A percentile compares a stretch with the other conserved stretches of the same genome.
Evolutionary conservation across 2,888 invertebrate genomes (phyloP).

Genomic region (Chrysolina oricalcia): DNA sequence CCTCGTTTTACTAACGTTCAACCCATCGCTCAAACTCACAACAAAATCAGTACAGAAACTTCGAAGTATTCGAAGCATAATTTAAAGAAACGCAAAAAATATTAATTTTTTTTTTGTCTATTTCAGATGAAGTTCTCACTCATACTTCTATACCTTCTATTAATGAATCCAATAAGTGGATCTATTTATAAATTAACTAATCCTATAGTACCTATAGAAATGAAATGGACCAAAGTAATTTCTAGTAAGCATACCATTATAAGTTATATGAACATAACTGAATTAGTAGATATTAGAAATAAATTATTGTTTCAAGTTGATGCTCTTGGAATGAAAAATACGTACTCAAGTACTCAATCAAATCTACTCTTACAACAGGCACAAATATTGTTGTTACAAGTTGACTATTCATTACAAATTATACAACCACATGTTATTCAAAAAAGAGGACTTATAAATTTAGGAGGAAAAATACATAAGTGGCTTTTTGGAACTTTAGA

Average conservation of each 20-base stretch:
- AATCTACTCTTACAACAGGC: conserved; percentile 22
- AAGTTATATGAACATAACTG: no score
- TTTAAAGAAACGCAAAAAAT: conserved; percentile 14
- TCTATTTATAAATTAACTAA: conserved; percentile 14
- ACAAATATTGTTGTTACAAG: conserved; percentile 21
- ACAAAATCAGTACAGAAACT: conserved; percentile 29
- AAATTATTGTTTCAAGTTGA: not conserved
- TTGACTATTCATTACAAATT: conserved; percentile 22
- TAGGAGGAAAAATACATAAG: conserved; percentile 18
- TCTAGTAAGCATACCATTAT: no score
- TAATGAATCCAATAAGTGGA: no score
- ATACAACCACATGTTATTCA: conserved; percentile 12
- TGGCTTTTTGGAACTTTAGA: conserved; percentile 23
- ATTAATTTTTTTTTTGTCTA: no score
- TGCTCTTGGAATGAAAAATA: not conserved
- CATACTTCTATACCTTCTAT: no score
- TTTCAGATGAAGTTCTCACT: no score
- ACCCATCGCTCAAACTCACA: conserved; percentile 28
- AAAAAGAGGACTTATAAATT: not conserved
- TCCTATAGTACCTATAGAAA: conserved; percentile 18
- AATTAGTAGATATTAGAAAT: not conserved
- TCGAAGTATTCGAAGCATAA: conserved; percentile 26
- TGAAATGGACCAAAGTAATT: not conserved
- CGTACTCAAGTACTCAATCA: not conserved
- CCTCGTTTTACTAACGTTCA: conserved; percentile 7